Conservation (phyloP, 2,888 invertebrate species). For the Scaptomyza parva region DNA sequence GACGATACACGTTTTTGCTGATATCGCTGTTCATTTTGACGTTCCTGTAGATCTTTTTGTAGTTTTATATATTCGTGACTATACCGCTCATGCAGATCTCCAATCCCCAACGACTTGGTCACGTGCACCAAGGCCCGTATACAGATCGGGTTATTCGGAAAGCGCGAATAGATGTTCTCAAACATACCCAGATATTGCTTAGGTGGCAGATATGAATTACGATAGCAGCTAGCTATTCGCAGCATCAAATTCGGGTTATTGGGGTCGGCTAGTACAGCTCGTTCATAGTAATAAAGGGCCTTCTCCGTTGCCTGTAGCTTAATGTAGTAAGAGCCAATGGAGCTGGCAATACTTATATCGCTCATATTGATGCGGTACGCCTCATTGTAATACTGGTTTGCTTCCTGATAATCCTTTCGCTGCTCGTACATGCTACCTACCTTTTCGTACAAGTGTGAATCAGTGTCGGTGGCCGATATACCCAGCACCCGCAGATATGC, state of each 20-base stretch:
- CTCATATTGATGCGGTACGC: constrained; percentile 84
- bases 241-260: constrained; percentile 93
- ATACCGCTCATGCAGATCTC: constrained; percentile 93
- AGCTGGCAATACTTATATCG: constrained; percentile 90
- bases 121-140: constrained; percentile 87
- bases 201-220: constrained; percentile 89
- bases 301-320: constrained; percentile 95
- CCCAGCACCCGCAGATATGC: constrained; percentile 91
- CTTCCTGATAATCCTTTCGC: constrained; percentile 95
- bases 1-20: constrained; percentile 79
- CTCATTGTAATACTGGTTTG: constrained; percentile 85
- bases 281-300: constrained; percentile 92
- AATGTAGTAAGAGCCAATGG: constrained; percentile 95
- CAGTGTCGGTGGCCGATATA: constrained; percentile 92
- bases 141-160: constrained; percentile 98
- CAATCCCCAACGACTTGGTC: constrained; percentile 90
- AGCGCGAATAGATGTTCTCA: constrained; percentile 90
- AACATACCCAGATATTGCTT: constrained; percentile 85
- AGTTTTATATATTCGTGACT: constrained; percentile 92
- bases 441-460: constrained; percentile 94
- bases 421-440: constrained; percentile 95
- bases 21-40: constrained; percentile 78
- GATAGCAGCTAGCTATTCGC: constrained; percentile 93
- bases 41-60: constrained; percentile 81
- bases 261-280: constrained; percentile 91